Conservation (phyloP, 2,113 vertebrate genomes). For the Pipa parva region DNA sequence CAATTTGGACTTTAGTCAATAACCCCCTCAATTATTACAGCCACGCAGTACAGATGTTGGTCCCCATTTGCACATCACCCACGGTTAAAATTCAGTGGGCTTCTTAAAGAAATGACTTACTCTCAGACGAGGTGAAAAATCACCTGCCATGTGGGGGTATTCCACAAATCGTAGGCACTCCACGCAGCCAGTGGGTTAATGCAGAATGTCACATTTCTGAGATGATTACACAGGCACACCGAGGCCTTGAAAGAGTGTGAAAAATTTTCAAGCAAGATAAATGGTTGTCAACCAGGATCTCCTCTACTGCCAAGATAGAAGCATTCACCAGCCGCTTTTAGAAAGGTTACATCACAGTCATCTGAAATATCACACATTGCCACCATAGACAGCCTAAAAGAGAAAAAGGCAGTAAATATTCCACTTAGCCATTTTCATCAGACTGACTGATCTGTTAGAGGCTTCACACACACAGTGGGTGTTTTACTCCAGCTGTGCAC, state of each 20-base stretch:
- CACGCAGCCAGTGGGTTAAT: constrained; percentile 7
- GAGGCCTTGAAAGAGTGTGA: constrained; percentile 18
- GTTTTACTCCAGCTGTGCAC: no score
- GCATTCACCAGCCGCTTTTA: constrained; percentile 28
- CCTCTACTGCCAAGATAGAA: constrained; percentile 3
- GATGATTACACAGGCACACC: constrained; percentile 6
- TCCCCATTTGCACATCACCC: constrained; percentile 43
- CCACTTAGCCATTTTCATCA: neutral
- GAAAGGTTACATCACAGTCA: constrained; percentile 35
- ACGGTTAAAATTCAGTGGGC: neutral
- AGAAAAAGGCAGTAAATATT: constrained; percentile 15
- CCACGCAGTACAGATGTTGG: no score
- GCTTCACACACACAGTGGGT: neutral
- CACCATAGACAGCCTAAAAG: constrained; percentile 5
- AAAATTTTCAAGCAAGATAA: constrained; percentile 26
- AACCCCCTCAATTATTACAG: no score
- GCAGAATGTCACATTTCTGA: constrained; percentile 13
- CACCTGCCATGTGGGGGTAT: neutral
- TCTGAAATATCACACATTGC: constrained; percentile 4
- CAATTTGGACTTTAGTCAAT: no score
- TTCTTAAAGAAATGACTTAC: no score
- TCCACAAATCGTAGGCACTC: neutral
- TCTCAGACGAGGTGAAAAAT: neutral
- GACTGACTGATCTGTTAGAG: neutral
- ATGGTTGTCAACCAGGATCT: constrained; percentile 15